Percentiles rank a stretch among this genome's conserved stretches.
phyloP scores from a whole-genome alignment of 2,113 vertebrate species.

The Phoenicopterus ruber region DNA sequence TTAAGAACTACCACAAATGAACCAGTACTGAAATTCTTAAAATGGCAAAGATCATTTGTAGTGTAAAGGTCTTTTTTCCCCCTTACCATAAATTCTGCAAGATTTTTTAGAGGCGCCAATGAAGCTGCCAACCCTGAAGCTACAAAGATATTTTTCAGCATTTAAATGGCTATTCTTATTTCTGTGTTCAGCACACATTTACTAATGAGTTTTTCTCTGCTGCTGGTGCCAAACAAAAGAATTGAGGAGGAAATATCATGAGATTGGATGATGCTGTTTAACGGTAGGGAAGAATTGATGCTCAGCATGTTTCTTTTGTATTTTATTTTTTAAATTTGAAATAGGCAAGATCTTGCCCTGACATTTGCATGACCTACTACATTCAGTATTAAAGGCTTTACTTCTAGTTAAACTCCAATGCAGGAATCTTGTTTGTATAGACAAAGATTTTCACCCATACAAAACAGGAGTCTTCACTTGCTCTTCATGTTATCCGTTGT shows the following conservation, averaged over 20 bases:
- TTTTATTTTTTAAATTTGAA: neutral
- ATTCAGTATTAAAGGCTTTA: neutral
- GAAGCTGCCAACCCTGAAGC: neutral
- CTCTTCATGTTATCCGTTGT: neutral
- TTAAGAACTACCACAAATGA: slow-evolving; percentile 11
- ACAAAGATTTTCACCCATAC: neutral
- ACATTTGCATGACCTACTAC: neutral
- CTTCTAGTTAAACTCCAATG: neutral
- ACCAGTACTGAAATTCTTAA: slow-evolving; percentile 32
- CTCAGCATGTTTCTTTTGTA: neutral
- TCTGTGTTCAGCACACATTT: slow-evolving; percentile 1
- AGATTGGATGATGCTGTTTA: neutral
- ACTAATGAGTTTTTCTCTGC: slow-evolving; percentile 14
- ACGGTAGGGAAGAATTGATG: neutral
- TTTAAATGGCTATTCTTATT: slow-evolving; percentile 16
- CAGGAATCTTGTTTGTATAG: neutral
- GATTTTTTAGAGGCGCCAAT: neutral
- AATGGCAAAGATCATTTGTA: neutral
- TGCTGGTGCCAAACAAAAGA: slow-evolving; percentile 14
- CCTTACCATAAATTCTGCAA: neutral
- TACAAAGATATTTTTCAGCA: neutral
- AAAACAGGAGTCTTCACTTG: neutral
- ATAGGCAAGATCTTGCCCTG: neutral
- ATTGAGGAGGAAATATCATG: neutral
- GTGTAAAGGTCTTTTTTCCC: neutral